A percentile compares a stretch with the other conserved stretches of the same genome.
Evolutionary conservation across 1,140 invertebrate genomes (phyloP).

Genomic region (Eupeodes corollae): DNA sequence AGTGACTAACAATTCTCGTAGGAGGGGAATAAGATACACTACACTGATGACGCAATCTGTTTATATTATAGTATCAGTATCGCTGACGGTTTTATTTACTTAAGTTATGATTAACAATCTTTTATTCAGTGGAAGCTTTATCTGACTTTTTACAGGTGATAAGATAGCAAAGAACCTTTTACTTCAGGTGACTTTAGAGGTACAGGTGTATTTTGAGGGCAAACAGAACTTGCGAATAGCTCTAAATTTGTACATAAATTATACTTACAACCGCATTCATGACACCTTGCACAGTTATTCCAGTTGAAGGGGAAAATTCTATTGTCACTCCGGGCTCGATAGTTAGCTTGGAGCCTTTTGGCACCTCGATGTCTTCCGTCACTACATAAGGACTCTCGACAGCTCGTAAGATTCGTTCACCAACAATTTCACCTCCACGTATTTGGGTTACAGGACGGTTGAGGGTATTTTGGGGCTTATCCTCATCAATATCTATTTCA

Average conservation of each 20-base stretch:
- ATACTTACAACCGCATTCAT: conserved; percentile 72
- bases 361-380: conserved; percentile 68
- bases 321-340: conserved; percentile 79
- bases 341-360: conserved; percentile 57
- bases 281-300: conserved; percentile 78
- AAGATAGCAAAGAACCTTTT: neutral
- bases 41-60: no score
- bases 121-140: neutral
- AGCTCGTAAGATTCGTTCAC: conserved; percentile 39
- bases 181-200: neutral
- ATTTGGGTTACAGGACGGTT: conserved; percentile 15
- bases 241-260: conserved; percentile 3
- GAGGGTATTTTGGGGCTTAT: no score
- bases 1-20: no score
- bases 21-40: no score
- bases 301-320: conserved; percentile 75
- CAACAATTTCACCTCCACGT: conserved; percentile 40
- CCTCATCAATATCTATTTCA: no score
- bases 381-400: conserved; percentile 64
- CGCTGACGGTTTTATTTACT: neutral
- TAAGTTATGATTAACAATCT: neutral
- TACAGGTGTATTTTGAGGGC: neutral
- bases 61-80: no score
- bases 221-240: neutral
- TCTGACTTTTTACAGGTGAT: neutral